Base-by-base conservation (phyloP, 2,888 invertebrate genomes). In the Tenthredo distinguenda region DNA sequence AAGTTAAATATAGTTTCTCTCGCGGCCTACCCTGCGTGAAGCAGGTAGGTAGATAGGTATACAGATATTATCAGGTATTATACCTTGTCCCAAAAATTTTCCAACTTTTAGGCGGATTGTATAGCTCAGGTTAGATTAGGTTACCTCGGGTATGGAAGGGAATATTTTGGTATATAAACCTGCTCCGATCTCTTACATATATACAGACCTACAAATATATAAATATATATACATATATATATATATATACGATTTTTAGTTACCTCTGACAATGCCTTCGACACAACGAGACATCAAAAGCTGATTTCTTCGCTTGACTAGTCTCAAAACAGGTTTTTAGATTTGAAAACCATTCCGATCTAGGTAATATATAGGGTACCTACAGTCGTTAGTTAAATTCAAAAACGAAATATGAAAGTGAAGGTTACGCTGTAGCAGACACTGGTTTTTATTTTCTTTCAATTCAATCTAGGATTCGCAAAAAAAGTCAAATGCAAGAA, bases 271-370 rank as follows among this genome's bases (percentile, higher is more conserved):
- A 74, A 74, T 43, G 43, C 15, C 4, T 34, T 34, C 26, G 5
- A 26, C 18, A 26, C 43, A 21, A 74, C 34, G n/a, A 40, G 37
- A 18, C 37, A 74, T 74, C 43, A n/a, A 74, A 74, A 74, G 74
- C 40, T 4, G 43, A 43, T 34, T 47, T 40, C 74, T 74, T 74
- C 43, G 43, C 10, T 74, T 43, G 43, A 43, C 40, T 43, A 40
- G 26, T 47, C 43, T 21, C 18, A 7, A 74, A 47, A 74, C 74
- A 43, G 74, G 74, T 74, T 74, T 74, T 68, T 26, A 47, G 47
- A 26, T 68, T 68, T 12, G 40, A 40, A 74, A 74, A 43, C 12
- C 21, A 43, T 55, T 55, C 7, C n/a, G 55, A 55, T n/a, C n/a
- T 55, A n/a, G 55, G n/a, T 6, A 55, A 55, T 55, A 47, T 43